These are phyloP conservation scores for Amiota mariae DNA, from an alignment of 2,888 invertebrate genomes.

Conservation along the genomic window DNA sequence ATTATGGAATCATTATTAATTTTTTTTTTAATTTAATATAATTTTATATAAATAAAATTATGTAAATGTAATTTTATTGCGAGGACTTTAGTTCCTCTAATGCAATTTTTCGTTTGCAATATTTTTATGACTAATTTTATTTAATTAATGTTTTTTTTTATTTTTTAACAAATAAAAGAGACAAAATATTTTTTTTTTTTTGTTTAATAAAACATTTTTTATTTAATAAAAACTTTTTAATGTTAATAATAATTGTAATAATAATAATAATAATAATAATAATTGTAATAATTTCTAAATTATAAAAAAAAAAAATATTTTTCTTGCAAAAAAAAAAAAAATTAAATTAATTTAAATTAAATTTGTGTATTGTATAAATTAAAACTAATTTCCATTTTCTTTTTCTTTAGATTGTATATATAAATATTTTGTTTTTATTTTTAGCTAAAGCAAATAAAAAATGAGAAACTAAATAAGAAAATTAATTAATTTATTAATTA, in stretches of 20 bases:
- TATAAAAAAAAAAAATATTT: slow-evolving; percentile 48
- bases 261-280: slow-evolving; percentile 47
- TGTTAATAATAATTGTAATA: slow-evolving; percentile 46
- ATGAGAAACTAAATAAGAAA: slow-evolving; percentile 47
- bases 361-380: slow-evolving; percentile 44
- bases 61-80: slow-evolving; percentile 42
- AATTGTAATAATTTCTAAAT: slow-evolving; percentile 46
- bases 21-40: slow-evolving; percentile 30
- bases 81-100: slow-evolving; percentile 62
- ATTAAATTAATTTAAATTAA: slow-evolving; percentile 56
- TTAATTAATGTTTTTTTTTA: slow-evolving; percentile 40
- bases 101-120: slow-evolving; percentile 31
- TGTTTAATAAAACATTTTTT: slow-evolving; percentile 62
- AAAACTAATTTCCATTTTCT: slow-evolving; percentile 46
- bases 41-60: slow-evolving; percentile 26
- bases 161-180: slow-evolving; percentile 32
- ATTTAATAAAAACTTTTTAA: slow-evolving; percentile 61
- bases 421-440: slow-evolving; percentile 42
- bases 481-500: slow-evolving; percentile 1
- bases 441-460: slow-evolving; percentile 71
- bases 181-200: slow-evolving; percentile 37
- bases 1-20: too few species aligned
- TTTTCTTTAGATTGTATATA: not conserved
- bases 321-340: slow-evolving; percentile 42
- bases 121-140: slow-evolving; percentile 29